Base-by-base conservation (phyloP, 1,140 invertebrate genomes). In the Drosophila jambulina region DNA sequence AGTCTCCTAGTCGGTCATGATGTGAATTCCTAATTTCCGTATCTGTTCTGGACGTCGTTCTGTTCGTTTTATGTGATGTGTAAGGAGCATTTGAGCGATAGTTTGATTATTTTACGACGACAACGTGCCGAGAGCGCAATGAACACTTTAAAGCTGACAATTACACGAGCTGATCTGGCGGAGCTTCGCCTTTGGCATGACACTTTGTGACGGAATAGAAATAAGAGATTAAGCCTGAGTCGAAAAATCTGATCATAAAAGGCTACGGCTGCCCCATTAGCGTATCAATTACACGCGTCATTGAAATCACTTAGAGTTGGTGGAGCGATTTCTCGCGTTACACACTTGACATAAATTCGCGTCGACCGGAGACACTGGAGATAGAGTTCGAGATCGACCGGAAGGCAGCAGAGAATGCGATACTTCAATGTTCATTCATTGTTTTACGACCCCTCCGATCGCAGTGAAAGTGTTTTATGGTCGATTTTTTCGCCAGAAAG, bases 21-120 rank as follows among this genome's bases (percentile, higher is more conserved):
- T 83, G 63, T 78, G 83, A 87, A 87, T 87, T 61, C 53, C 61
- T 75, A 82, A 87, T 87, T 70, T 48, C 46, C 27, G 23, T 68
- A 21, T 53, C 23, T 36, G 63, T 70, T 68, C 67, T 70, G 48
- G 29, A 49, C 49, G 25, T 51, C 79, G 23, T 21, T 19, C 38
- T 21, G 34, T 53, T 63, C 19, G 38, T 74, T 75, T 84, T 64
- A 80, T 87, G 68, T 54, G 80, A 82, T 72, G 80, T 82, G 83
- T 82, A 69, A 65, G 71, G 82, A 82, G 71, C 79, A 74, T 86
- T 87, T 82, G 76, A 80, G 76, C 76, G 79, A 87, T 87, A 82
- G 71, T 80, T 80, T 82, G 67, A 87, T 82, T 80, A 80, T 87
- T 87, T 87, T 82, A 87, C 67, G 83, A 88, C 48, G 76, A 77